phyloP scores from a whole-genome alignment of 2,113 vertebrate genomes.

The Microcebus tavaratra region DNA sequence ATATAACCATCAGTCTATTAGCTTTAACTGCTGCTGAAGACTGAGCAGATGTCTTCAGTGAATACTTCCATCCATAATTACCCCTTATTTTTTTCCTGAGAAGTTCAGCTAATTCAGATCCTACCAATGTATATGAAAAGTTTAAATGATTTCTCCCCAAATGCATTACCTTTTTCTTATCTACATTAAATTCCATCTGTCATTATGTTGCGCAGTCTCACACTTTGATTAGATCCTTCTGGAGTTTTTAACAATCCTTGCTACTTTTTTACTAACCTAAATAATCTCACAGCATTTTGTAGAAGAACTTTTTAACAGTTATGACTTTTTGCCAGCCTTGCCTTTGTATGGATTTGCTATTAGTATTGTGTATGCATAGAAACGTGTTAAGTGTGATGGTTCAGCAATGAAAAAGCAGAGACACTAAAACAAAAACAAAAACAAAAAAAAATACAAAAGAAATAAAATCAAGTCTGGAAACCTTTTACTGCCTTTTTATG shows the following conservation, averaged over 20 bases:
- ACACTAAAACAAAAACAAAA: slow-evolving; percentile 35
- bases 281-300: slow-evolving; percentile 72
- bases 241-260: slow-evolving; percentile 75
- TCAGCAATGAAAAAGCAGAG: slow-evolving; percentile 37
- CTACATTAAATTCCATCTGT: slow-evolving; percentile 82
- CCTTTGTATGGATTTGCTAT: slow-evolving; percentile 59
- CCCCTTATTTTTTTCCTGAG: slow-evolving; percentile 70
- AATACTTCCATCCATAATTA: slow-evolving; percentile 81
- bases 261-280: slow-evolving; percentile 76
- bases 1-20: slow-evolving; percentile 80
- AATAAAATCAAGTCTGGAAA: slow-evolving; percentile 62
- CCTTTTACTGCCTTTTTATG: slow-evolving; percentile 7
- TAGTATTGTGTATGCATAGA: slow-evolving; percentile 54
- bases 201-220: slow-evolving; percentile 76
- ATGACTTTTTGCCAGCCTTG: slow-evolving; percentile 72
- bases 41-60: slow-evolving; percentile 80
- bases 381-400: slow-evolving; percentile 39
- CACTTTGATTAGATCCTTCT: slow-evolving; percentile 80
- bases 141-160: slow-evolving; percentile 80
- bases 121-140: slow-evolving; percentile 78
- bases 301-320: slow-evolving; percentile 77
- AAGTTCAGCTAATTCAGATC: slow-evolving; percentile 79
- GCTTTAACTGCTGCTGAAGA: slow-evolving; percentile 77
- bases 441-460: background rate
- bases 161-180: slow-evolving; percentile 82